phyloP scores from a whole-genome alignment of 2,797 vertebrate species.

The Scolopax rusticola region DNA sequence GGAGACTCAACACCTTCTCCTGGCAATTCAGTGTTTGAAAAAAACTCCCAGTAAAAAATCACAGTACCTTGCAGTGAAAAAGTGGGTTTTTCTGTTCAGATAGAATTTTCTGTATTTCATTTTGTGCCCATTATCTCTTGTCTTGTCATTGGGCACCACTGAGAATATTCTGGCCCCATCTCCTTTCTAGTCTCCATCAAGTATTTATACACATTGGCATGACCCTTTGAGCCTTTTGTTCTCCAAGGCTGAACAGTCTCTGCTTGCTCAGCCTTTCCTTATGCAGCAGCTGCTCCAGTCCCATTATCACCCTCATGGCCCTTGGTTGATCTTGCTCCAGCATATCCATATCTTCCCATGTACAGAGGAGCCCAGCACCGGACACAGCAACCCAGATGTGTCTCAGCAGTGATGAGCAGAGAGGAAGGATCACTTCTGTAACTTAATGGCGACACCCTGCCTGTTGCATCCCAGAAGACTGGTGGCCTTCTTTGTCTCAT shows the following conservation, averaged over 20 bases:
- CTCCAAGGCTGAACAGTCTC: not conserved
- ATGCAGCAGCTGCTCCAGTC: not conserved
- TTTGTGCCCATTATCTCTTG: not conserved
- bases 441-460: not conserved
- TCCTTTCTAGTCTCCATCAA: not conserved
- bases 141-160: not conserved
- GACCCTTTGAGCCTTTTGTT: not conserved
- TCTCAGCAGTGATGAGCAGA: not conserved
- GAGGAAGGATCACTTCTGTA: not conserved
- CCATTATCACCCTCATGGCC: accelerated
- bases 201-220: not conserved
- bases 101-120: not conserved
- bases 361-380: not conserved
- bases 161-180: not conserved
- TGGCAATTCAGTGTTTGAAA: not conserved
- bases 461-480: not conserved
- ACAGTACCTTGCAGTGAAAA: not conserved
- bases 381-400: not conserved
- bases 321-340: not conserved
- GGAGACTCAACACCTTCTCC: not conserved
- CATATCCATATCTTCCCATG: not conserved
- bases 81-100: not conserved
- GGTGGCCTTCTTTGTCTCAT: not conserved
- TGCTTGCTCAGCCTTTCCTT: not conserved
- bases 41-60: not conserved